Evolutionary conservation across 2,113 vertebrate species (phyloP).

Genomic region (Ornithorhynchus anatinus): DNA sequence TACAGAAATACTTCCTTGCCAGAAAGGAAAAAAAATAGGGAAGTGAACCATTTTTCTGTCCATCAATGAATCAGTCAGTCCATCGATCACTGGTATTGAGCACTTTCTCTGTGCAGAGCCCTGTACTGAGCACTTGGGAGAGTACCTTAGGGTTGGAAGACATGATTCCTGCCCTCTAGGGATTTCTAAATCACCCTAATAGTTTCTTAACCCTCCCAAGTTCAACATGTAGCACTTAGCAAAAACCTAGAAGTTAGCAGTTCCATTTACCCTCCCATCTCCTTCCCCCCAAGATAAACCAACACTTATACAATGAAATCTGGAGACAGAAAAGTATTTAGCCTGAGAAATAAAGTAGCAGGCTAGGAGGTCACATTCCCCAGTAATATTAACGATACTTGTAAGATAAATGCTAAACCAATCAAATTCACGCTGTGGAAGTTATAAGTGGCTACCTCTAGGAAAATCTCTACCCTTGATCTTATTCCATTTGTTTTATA

Average conservation of each 20-base stretch:
- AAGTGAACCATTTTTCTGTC: slow-evolving; percentile 27
- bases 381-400: too few relatives aligned
- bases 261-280: slow-evolving; percentile 4
- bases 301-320: not conserved
- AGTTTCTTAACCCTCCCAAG: slow-evolving; percentile 31
- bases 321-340: not conserved
- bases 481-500: too few relatives aligned
- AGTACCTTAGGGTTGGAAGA: too few relatives aligned
- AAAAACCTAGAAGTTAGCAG: slow-evolving; percentile 29
- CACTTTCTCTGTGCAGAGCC: too few relatives aligned
- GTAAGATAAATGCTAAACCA: too few relatives aligned
- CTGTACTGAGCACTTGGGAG: too few relatives aligned
- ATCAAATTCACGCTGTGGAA: too few relatives aligned
- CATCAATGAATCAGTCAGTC: too few relatives aligned
- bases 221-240: slow-evolving; percentile 22
- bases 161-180: too few relatives aligned
- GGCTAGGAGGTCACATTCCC: not conserved
- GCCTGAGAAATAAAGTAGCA: not conserved
- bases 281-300: not conserved
- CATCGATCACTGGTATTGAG: too few relatives aligned
- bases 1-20: slow-evolving; percentile 1
- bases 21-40: slow-evolving; percentile 1
- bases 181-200: slow-evolving; percentile 27
- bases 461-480: too few relatives aligned
- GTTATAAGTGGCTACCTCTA: too few relatives aligned